Evolutionary conservation across 2,797 vertebrate species (phyloP).

Genomic region (Myotis myotis): DNA sequence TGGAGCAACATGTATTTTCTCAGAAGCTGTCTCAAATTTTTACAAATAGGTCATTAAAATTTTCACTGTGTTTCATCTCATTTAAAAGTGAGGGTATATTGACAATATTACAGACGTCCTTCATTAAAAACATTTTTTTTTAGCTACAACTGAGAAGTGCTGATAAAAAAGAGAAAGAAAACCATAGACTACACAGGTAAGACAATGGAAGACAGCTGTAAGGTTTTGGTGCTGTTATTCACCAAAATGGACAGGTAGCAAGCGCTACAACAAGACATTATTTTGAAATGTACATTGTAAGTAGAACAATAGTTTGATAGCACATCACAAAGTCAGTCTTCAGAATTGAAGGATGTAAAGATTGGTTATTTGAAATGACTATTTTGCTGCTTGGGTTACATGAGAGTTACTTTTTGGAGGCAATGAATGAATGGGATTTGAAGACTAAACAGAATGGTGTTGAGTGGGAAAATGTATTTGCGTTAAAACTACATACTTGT

Average conservation of each 20-base stretch:
- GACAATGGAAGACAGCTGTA: not conserved
- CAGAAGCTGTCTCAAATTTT: not conserved
- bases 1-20: not conserved
- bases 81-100: not conserved
- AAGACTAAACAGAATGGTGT: not conserved
- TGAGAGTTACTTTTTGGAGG: not conserved
- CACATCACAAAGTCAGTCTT: not conserved
- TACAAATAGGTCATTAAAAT: not conserved
- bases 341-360: not conserved
- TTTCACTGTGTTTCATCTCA: not conserved
- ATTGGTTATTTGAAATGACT: not conserved
- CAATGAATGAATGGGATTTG: not conserved
- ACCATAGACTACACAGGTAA: not conserved
- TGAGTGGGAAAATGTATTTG: not conserved
- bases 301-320: not conserved
- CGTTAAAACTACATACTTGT: not conserved
- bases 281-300: not conserved
- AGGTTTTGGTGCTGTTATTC: not conserved
- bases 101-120: too few species aligned
- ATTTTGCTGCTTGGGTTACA: not conserved
- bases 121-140: not conserved
- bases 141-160: not conserved
- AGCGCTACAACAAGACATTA: not conserved
- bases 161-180: not conserved
- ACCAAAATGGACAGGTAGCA: not conserved